Conservation (phyloP, 2,113 vertebrate species). For the Gallinago undulata region DNA sequence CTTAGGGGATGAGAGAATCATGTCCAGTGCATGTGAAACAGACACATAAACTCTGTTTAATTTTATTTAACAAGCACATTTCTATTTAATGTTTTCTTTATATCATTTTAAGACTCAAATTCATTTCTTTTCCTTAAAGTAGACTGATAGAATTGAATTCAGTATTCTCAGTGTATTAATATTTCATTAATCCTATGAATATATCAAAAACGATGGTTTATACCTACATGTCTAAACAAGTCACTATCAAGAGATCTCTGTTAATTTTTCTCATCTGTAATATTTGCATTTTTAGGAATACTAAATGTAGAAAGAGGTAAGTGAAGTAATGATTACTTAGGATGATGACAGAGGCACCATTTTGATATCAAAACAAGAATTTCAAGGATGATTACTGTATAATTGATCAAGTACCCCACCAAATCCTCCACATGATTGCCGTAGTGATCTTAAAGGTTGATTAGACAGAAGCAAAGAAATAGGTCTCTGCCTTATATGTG, state of each 20-base stretch:
- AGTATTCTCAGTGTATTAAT: slow-evolving; percentile 25
- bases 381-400: not conserved
- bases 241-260: not conserved
- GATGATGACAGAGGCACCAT: not conserved
- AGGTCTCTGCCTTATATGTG: not conserved
- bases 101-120: slow-evolving; percentile 66
- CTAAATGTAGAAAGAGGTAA: not conserved
- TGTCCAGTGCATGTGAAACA: slow-evolving; percentile 4
- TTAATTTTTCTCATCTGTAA: not conserved
- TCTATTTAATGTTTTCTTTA: slow-evolving; percentile 19
- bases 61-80: slow-evolving; percentile 66
- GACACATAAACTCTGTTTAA: slow-evolving; percentile 54
- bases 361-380: not conserved
- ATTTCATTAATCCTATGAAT: slow-evolving; percentile 22
- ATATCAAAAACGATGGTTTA: not conserved
- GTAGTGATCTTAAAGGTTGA: not conserved
- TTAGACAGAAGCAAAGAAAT: slow-evolving; percentile 1
- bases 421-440: not conserved
- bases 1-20: slow-evolving; percentile 40
- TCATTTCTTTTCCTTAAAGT: slow-evolving; percentile 62
- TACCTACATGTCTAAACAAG: not conserved
- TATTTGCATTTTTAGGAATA: not conserved
- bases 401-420: not conserved
- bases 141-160: slow-evolving; percentile 56
- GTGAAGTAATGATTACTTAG: not conserved